Percentiles rank a stretch among this genome's conserved stretches.
Evolutionary conservation across 92 coral and sea anemone species (phyloP).

Genomic region (Zoanthus sociatus): DNA sequence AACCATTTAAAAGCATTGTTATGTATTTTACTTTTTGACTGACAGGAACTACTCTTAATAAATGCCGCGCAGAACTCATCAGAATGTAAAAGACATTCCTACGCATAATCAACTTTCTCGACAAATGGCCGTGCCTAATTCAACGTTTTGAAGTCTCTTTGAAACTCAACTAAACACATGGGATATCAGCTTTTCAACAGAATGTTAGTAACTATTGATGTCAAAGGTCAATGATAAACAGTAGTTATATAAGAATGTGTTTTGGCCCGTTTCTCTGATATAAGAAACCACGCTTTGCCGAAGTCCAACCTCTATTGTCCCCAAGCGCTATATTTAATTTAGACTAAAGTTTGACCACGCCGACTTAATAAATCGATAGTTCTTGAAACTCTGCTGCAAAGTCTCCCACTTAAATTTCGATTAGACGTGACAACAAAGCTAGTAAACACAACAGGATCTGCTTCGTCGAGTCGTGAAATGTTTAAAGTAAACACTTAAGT

Average conservation of each 20-base stretch:
- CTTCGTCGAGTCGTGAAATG: conserved; percentile 52
- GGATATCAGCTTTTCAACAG: conserved; percentile 17
- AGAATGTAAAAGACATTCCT: not conserved
- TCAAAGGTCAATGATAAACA: conserved; percentile 43
- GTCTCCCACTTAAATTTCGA: conserved; percentile 24
- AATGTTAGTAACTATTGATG: conserved; percentile 29
- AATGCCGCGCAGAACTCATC: not conserved
- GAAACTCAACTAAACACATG: conserved; percentile 31
- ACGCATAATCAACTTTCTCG: not conserved
- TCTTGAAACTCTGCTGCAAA: conserved; percentile 22
- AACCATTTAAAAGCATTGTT: conserved; percentile 17
- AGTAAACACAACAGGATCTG: conserved; percentile 52
- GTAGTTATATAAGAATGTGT: conserved; percentile 29
- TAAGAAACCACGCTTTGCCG: conserved; percentile 44
- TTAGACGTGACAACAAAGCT: conserved; percentile 47
- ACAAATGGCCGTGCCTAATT: conserved; percentile 7
- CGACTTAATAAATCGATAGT: conserved; percentile 31
- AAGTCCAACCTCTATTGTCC: conserved; percentile 44
- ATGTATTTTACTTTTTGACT: not conserved
- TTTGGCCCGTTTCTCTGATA: conserved; percentile 46
- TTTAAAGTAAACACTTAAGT: conserved; percentile 50
- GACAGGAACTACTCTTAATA: too few relatives aligned
- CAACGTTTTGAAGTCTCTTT: conserved; percentile 26
- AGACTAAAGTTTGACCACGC: conserved; percentile 44
- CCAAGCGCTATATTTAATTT: conserved; percentile 34